Base-by-base conservation (phyloP, 2,113 vertebrate species). In the Platichthys stellatus region DNA sequence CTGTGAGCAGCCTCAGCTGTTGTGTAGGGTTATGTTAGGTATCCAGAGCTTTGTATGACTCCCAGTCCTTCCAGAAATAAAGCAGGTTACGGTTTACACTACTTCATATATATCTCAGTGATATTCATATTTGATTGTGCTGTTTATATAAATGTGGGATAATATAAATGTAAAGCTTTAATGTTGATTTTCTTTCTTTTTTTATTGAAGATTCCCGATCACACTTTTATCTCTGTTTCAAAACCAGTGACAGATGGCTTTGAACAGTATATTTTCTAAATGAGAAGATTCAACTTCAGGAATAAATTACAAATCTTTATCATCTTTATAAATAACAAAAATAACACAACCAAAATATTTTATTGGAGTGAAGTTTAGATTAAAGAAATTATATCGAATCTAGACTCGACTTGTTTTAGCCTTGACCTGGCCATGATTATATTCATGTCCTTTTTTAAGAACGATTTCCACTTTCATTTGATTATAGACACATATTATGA, bases 251-350 rank as follows among this genome's bases (percentile, higher is more conserved):
- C 65, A 72, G 78, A 69, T 62, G 57, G 43, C 62, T 82, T 76
- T 88, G 45, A 76, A 81, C 49, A 76, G 66, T 85, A 72, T 24
- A 24, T 24, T 90, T 76, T 87, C n/a, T 61, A 13, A 35, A 68
- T 45, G 2, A 24, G 40, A 67, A 64, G 57, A 24, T n/a, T 35
- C 45, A 1, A 24, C 31, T 57, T 70, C 35, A 74, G 54, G 15
- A 77, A 57, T 12, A 20, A 6, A 45, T 43, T 0, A 23, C 18
- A 1, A 72, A 65, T 60, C 12, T 28, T n/a, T 31, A 31, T 7
- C 5, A 9, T 66, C 23, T 70, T 56, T 15, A n/a, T 71, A 23
- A 31, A 47, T 21, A 6, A n/a, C 24, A 3, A 57, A 31, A 69
- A 40, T 47, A 1, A 60, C 21, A n/a, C 26, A 59, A n/a, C 31